Conservation (phyloP, 2,113 vertebrate species). For the Eira barbara region DNA sequence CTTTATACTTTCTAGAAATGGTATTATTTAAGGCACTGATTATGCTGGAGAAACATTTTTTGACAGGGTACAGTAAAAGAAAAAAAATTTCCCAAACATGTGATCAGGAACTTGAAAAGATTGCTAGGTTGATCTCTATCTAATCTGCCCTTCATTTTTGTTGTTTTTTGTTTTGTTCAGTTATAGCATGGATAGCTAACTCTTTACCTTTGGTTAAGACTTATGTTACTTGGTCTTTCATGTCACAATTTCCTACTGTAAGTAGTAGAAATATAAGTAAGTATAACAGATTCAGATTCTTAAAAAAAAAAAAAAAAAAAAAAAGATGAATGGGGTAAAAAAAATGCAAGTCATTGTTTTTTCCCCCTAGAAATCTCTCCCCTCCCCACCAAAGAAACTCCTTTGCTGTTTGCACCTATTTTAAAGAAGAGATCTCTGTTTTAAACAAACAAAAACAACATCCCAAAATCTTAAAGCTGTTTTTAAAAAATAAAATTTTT, state of each 20-base stretch:
- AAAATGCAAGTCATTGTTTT: background rate
- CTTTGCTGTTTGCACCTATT: background rate
- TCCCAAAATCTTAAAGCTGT: background rate
- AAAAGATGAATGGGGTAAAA: background rate
- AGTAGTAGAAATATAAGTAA: background rate
- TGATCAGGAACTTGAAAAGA: background rate
- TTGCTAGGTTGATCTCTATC: background rate
- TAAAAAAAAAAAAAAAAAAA: conserved; percentile 8
- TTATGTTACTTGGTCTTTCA: background rate
- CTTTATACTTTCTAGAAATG: conserved; percentile 2
- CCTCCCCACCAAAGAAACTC: background rate
- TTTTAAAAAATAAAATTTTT: conserved; percentile 4
- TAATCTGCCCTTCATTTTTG: background rate
- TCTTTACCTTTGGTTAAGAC: conserved; percentile 23
- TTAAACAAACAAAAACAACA: conserved; percentile 40
- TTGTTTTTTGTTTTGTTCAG: background rate
- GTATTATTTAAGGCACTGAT: background rate
- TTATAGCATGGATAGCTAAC: background rate
- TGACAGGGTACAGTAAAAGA: conserved; percentile 16
- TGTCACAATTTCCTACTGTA: background rate
- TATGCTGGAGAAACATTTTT: background rate
- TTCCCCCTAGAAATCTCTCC: background rate
- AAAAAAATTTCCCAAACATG: background rate
- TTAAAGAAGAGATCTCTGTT: background rate
- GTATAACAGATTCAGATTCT: background rate